phyloP scores from a whole-genome alignment of 2,888 invertebrate genomes.

The Silvanus unidentatus region DNA sequence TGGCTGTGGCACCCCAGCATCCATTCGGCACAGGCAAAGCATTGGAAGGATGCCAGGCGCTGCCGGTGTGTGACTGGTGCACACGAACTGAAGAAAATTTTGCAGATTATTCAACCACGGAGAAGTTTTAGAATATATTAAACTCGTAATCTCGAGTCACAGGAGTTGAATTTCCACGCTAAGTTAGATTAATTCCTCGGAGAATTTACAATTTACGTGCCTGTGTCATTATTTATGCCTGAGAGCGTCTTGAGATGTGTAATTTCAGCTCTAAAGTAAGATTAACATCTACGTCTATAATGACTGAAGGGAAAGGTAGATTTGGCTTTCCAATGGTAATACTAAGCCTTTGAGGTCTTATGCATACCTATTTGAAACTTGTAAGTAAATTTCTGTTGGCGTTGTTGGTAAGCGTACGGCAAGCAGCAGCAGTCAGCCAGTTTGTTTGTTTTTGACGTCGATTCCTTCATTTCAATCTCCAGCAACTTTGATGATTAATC shows the following conservation, averaged over 20 bases:
- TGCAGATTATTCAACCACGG: constrained; percentile 41
- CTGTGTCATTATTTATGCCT: constrained; percentile 48
- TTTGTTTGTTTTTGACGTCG: constrained; percentile 7
- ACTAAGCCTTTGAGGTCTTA: constrained; percentile 26
- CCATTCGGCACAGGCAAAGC: constrained; percentile 4
- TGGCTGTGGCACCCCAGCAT: constrained; percentile 9
- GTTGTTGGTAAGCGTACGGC: neutral
- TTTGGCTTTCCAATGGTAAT: constrained; percentile 21
- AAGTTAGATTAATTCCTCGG: constrained; percentile 49
- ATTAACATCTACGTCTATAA: constrained; percentile 38
- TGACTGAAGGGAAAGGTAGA: constrained; percentile 25
- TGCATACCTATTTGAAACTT: constrained; percentile 15
- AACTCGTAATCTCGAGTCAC: constrained; percentile 47
- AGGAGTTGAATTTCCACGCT: constrained; percentile 48
- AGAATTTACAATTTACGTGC: constrained; percentile 48
- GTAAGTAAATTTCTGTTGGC: constrained; percentile 3
- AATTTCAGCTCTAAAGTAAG: constrained; percentile 43
- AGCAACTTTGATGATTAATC: constrained; percentile 3
- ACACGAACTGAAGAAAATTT: constrained; percentile 16
- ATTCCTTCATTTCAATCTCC: constrained; percentile 2
- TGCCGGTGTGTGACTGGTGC: constrained; percentile 10
- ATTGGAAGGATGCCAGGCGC: constrained; percentile 8
- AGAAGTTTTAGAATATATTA: constrained; percentile 49
- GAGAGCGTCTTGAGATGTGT: constrained; percentile 46
- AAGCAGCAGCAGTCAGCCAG: neutral